Base-by-base conservation (phyloP, 92 coral and sea anemone species). In the Zoanthus sociatus region DNA sequence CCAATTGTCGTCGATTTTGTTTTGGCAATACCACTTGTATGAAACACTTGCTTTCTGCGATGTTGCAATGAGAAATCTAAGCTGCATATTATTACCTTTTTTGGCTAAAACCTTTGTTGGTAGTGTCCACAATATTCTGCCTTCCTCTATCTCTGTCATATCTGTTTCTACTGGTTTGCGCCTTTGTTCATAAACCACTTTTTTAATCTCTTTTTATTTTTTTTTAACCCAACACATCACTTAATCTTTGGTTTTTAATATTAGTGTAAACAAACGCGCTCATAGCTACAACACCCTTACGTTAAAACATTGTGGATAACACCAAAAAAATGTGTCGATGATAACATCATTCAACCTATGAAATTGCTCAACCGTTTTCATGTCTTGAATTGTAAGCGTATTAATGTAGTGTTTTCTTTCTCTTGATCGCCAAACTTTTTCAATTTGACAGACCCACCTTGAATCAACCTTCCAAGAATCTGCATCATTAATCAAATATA, bases 401-500 rank as follows among this genome's bases (percentile, higher is more conserved):
- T 30, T 71, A 32, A 71, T 71, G 48, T 71, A 71, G 32, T 71
- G 76, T 7, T 71, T 71, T 1, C 50, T 71, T 71, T 71, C 76
- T 71, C 47, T 71, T 71, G 75, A 50, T 70, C 75, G 75, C 75
- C 75, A 70, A 70, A 70, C 75, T 70, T 30, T 70, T 70, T 70
- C 46, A 70, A 30, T 70, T 26, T 70, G 16, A 70, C n/a, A 48
- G 75, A 9, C 75, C 75, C 75, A 5, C 75, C 44, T 70, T 70
- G 47, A 70, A 70, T 70, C 75, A 70, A 70, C 75, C 47, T 70
- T 70, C 75, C 48, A 70, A 70, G 75, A 70, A 70, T 37, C 75
- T 37, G 75, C 75, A 30, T 70, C 75, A 70, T 70, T 70, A 32
- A 6, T 70, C 46, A 70, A 70, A 70, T 70, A 70, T 0, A 32